Evolutionary conservation across 2,113 vertebrate species (phyloP).

Genomic region (Herpetotheres cachinnans): DNA sequence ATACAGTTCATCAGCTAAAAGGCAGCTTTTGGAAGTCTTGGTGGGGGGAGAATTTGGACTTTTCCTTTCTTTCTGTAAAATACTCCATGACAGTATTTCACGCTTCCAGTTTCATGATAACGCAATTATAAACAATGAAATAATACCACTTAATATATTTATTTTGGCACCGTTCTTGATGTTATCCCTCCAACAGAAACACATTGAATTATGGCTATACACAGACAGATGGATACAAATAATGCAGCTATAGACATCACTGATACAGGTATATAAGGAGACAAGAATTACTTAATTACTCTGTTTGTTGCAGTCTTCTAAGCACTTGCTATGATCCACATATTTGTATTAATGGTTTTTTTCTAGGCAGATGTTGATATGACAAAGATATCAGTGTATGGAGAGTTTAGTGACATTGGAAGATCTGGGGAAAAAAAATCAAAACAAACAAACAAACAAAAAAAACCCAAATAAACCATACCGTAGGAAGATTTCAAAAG

Average conservation of each 20-base stretch:
- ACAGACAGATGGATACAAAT: slow-evolving; percentile 47
- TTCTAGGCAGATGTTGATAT: slow-evolving; percentile 2
- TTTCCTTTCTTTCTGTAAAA: slow-evolving; percentile 52
- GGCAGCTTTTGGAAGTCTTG: slow-evolving; percentile 63
- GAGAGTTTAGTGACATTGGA: not conserved
- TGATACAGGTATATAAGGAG: slow-evolving; percentile 57
- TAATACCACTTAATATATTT: slow-evolving; percentile 38
- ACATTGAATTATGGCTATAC: slow-evolving; percentile 57
- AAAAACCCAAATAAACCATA: not conserved
- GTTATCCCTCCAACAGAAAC: slow-evolving; percentile 52
- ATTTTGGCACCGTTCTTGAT: slow-evolving; percentile 16
- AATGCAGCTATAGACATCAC: slow-evolving; percentile 31
- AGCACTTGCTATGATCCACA: not conserved
- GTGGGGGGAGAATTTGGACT: not conserved
- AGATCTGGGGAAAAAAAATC: not conserved
- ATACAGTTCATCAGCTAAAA: slow-evolving; percentile 70
- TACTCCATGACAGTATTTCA: slow-evolving; percentile 21
- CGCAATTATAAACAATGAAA: not conserved
- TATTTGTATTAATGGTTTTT: not conserved
- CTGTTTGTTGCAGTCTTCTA: slow-evolving; percentile 13
- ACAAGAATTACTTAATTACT: slow-evolving; percentile 54
- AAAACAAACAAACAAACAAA: not conserved
- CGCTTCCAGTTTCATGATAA: slow-evolving; percentile 24
- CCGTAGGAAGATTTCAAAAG: not conserved
- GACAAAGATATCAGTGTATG: not conserved